A percentile compares a stretch with the other conserved stretches of the same genome.
Conservation (phyloP, 2,113 vertebrate genomes). For the Daphoenositta chrysoptera region DNA sequence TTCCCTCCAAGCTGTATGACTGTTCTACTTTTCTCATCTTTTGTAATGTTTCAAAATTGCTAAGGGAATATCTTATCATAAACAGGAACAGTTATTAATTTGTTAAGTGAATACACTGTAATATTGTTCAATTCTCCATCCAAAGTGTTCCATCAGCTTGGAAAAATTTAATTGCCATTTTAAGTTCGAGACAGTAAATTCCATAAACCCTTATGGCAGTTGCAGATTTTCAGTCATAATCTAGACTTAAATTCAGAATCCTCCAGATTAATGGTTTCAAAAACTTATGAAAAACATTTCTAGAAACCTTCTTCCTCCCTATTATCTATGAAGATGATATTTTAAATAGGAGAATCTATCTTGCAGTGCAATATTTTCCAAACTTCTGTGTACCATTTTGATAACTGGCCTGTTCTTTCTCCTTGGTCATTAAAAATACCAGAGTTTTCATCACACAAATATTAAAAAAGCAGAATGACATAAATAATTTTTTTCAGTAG, state of each 20-base stretch:
- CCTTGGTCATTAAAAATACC: background rate
- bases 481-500: background rate
- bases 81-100: background rate
- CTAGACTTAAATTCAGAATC: background rate
- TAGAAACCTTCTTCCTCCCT: background rate
- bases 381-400: background rate
- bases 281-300: background rate
- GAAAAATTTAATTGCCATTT: background rate
- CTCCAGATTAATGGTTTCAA: background rate
- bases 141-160: background rate
- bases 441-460: background rate
- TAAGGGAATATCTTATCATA: background rate
- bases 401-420: background rate
- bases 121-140: background rate
- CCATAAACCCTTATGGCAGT: rapidly evolving
- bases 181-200: background rate
- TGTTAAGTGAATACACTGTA: background rate
- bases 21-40: background rate
- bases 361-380: background rate
- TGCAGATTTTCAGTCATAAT: background rate
- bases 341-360: background rate
- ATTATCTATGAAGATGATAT: background rate
- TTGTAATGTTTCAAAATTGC: background rate
- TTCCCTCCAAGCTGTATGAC: background rate
- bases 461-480: background rate